Evolutionary conservation across 2,113 vertebrate species (phyloP), one percentile per base, ranked within the genome.

Genomic region (Pterophyllum scalare): DNA sequence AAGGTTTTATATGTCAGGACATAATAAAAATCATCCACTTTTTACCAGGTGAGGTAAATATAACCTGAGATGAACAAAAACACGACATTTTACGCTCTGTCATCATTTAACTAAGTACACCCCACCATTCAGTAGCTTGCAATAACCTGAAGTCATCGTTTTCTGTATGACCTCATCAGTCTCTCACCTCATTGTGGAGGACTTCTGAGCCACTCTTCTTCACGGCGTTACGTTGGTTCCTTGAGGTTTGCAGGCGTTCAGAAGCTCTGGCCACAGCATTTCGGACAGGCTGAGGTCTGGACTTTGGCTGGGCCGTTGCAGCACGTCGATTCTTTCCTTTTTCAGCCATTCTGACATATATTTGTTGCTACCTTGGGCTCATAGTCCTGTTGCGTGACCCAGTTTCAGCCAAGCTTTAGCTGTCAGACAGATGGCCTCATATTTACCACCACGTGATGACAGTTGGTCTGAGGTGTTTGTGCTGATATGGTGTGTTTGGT

Each of bases 131-230:
- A 64, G 1, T 5, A 22, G 61, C 20, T 28, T 33, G 33, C 33
- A 40, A 24, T 43, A 43, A 65, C 7, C 1, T 24, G 22, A 65
- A 15, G 0, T 65, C 35, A 40, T 43, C 0, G 1, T 24, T 65
- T 65, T 14, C 43, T 5, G 13, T 28, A 28, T 28, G 28, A 22
- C 35, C 38, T 0, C 14, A n/a, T 64, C 0, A 0, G n/a, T n/a
- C n/a, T n/a, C n/a, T n/a, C n/a, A n/a, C n/a, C n/a, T n/a, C n/a
- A n/a, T n/a, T n/a, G n/a, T 40, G 38, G 62, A 24, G 62, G 22
- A 10, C 0, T 43, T 65, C 24, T 6, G 9, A 38, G 0, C 35
- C 24, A n/a, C 13, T 24, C 35, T 15, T 43, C 38, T 24, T 43
- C 24, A 43, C 62, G 43, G 62, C 24, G 38, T 24, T 24, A 17